Evolutionary conservation across 37 sponge, comb jelly and placozoan species (phyloP), one percentile per base, ranked within the genome.

Genomic region (Axinella damicornis): DNA sequence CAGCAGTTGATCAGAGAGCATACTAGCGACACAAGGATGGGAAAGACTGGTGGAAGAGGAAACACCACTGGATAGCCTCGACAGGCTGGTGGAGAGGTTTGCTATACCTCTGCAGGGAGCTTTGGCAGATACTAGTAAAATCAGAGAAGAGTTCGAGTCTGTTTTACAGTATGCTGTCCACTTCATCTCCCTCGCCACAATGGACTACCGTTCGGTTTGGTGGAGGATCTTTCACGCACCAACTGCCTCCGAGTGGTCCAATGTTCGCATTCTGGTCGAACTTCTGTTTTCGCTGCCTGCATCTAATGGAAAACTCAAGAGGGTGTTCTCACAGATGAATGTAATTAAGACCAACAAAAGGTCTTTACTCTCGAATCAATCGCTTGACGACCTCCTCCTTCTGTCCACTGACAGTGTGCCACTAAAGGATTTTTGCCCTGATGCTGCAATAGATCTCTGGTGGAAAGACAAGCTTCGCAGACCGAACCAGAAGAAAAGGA

Each of bases 151-250:
- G 41, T 91, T 86, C 34, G 5, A 35, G 31, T 72, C 25, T 22
- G 18, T 91, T 21, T 57, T 86, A 32, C n/a, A 69, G 18, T 86
- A 90, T 85, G 91, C 91, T 36, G 71, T 66, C 14, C 71, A 87
- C 37, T 91, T 57, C 69, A 86, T 91, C 46, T 86, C 92, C 9
- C 83, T 86, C 24, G 78, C 92, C 1, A 83, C 92, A 33, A 65
- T 87, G 32, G 83, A 86, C 13, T 91, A 91, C 59, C 60, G 53
- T 55, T 35, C 88, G 13, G 88, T 92, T 21, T 92, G 92, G 92
- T 92, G 92, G 92, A 75, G 84, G 57, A 20, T 87, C 18, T 82
- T 87, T 41, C 79, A 92, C 83, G 71, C 84, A 57, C 92, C 92
- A n/a, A 57, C 20, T 74, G 57, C 92, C 15, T 68, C 61, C 32